Evolutionary conservation across 2,888 invertebrate species (phyloP), one percentile per base, ranked within the genome.

Genomic region (Hypselothyrea guttata): DNA sequence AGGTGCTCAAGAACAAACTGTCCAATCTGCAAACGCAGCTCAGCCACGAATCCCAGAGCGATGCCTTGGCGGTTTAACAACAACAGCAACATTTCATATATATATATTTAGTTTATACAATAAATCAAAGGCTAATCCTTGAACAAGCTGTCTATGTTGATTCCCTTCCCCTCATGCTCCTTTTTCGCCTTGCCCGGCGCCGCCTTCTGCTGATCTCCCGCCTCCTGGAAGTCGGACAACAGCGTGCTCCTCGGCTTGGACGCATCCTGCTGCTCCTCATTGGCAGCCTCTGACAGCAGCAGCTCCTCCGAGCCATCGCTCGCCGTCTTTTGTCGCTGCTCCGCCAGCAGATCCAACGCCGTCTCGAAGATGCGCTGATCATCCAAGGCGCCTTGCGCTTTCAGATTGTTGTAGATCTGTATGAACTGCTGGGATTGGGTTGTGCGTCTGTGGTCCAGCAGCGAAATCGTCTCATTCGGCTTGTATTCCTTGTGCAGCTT

Each of bases 11-110:
- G 90, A 97, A 97, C 87, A 99, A 99, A 91, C 91, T 99, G 18
- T 95, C 97, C 28, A 98, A 99, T 91, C 92, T 99, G 34, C 98
- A 99, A 90, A 98, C 96, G 4, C 96, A 97, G 84, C 91, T 97
- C 4, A 96, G 95, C 75, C 96, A 97, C 83, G 97, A 97, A 91
- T 93, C 94, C 13, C 95, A 95, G 88, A 94, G 93, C 88, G 96
- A 97, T 91, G 96, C 95, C 4, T 91, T 96, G 62, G 94, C 95
- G 71, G 89, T 90, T 70, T 89, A 84, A 66, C 42, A 7, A 11
- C 15, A 31, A 35, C 35, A 47, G 40, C 15, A 48, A 47, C 11
- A 16, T n/a, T 41, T 91, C 90, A 42, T 34, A 30, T 12, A 41
- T 64, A 27, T 78, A 62, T 75, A 79, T 65, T 75, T 55, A 67